Base-by-base conservation (phyloP, 2,888 invertebrate genomes). In the Xestia sexstrigata region DNA sequence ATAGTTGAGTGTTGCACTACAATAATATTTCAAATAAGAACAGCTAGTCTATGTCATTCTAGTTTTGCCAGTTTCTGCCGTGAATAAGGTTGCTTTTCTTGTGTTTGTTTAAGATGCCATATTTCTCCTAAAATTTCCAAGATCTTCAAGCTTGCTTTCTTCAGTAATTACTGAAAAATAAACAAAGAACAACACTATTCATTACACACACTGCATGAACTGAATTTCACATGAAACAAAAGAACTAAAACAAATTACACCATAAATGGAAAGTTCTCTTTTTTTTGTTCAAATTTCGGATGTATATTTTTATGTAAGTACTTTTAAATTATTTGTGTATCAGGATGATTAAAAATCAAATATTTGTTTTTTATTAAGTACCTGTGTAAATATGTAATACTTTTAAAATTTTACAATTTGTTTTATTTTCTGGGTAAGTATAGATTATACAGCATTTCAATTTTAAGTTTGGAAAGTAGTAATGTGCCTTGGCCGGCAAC, bases 161-260 rank as follows among this genome's bases (percentile, higher is more conserved):
- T 89, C 81, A 79, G 65, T 78, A 77, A 80, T 82, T 72, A 82
- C 96, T 96, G 96, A 92, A 96, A 96, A 96, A 92, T 86, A 95
- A 89, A 94, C 83, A 95, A 92, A 94, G 83, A 91, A 93, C 89
- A 92, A 91, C 92, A 93, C 94, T 93, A 89, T 94, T 95, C 93
- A 93, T 93, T 89, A 89, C 90, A 92, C 90, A 92, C 93, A 93
- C 91, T 91, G 90, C 76, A 86, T 65, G 0, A 76, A 71, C 74
- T 76, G 66, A 70, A 74, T 49, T 78, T 79, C 45, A 75, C 69
- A 76, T n/a, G 60, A 58, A 65, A 63, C 8, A 45, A 62, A 42
- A 23, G 2, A 23, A 68, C 26, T 35, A n/a, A 62, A 23, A 62
- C 20, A n/a, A 42, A 63, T n/a, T n/a, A n/a, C n/a, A 63, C n/a